Evolutionary conservation across 2,888 invertebrate genomes (phyloP), one percentile per base, ranked within the genome.

Genomic region (Isotomurus palustris): DNA sequence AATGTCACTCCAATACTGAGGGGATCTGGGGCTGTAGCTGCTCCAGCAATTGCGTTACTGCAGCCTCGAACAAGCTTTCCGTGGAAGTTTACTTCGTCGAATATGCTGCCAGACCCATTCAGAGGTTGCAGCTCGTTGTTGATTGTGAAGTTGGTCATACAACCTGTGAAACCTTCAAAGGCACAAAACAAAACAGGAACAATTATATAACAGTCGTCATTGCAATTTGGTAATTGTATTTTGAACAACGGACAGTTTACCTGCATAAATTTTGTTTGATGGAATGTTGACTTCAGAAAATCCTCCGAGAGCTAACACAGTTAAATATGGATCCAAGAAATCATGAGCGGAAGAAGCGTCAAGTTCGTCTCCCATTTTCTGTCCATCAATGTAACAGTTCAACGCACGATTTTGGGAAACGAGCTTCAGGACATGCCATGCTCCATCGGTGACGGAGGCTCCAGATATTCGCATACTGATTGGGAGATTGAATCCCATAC

Each of bases 1-100:
- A 95, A 79, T 1, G 93, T 93, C 58, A 95, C 87, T 53, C 94
- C 95, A 62, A 94, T 91, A 72, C 89, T 91, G 8, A 95, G 78
- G 0, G 92, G 92, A 77, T 91, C 89, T 2, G 91, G 85, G 3
- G 86, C 85, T 67, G 87, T 84, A 0, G 86, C 84, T 2, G 86
- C 82, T 25, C 88, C 88, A 35, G 86, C 82, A 57, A 87, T 82
- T 3, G 84, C 82, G 50, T 84, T 87, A 43, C 70, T 70, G 73
- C 93, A 93, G 17, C 90, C 90, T 53, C 78, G 78, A 43, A 81
- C 78, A 17, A 91, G 82, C 75, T 86, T 87, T 22, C 91, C 91
- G 71, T 82, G 82, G 43, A 82, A 80, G 0, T 82, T 70, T 0
- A 84, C 83, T 60, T 87, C 85, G 58, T 79, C 81, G 69, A 91